Base-by-base conservation (phyloP, 2,888 invertebrate genomes). In the Lasioglossum villosulum region DNA sequence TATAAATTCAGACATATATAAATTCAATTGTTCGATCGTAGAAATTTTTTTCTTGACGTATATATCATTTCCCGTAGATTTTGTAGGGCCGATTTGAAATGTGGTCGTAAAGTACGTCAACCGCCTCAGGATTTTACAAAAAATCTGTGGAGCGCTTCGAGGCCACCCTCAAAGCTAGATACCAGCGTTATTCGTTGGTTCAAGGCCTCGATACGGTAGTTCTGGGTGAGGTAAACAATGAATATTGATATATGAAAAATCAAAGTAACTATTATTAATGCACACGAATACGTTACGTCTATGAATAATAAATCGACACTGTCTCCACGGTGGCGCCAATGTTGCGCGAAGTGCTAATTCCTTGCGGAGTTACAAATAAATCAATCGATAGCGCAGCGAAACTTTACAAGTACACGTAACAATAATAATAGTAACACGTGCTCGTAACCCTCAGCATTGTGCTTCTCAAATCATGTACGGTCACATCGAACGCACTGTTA, bases 401-500 rank as follows among this genome's bases (percentile, higher is more conserved):
- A 10, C n/a, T n/a, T 52, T n/a, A 3, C n/a, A 52, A n/a, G 52
- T n/a, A n/a, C 52, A 10, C n/a, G 52, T n/a, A 52, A 52, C 52
- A 1, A n/a, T 10, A n/a, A 52, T n/a, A 52, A 56, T n/a, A 5
- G 4, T 37, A 5, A 37, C 4, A 37, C 5, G 4, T 37, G 5
- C 37, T 37, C 5, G 4, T 3, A 4, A 37, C 48, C 0, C 52
- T 48, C 6, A 0, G 23, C 23, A n/a, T 52, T 10, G 23, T 10
- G 1, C 10, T 52, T 52, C 23, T n/a, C 3, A 52, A n/a, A 52
- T 52, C 23, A 10, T 0, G 52, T 10, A 8, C 23, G 10, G 8
- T 0, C 0, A 23, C 10, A 52, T 1, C n/a, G 3, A n/a, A 10
- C 0, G n/a, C 10, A 52, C 12, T 12, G n/a, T 56, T 12, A n/a